Base-by-base conservation (phyloP, 2,797 vertebrate genomes). In the Tauraco hartlaubi region DNA sequence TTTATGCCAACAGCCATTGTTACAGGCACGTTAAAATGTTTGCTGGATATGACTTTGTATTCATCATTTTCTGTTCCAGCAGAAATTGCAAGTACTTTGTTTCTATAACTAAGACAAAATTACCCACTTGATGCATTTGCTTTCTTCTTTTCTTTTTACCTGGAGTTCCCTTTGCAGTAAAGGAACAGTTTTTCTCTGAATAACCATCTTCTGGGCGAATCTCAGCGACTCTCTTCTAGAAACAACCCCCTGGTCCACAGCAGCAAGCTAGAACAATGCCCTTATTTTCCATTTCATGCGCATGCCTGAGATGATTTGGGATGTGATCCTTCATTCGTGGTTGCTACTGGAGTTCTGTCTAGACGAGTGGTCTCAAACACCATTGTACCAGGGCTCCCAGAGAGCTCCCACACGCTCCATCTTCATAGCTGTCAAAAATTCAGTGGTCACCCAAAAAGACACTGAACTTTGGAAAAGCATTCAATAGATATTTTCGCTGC, bases 41-140 rank as follows among this genome's bases (percentile, higher is more conserved):
- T 79, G 59, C 52, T 71, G 33, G 55, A 61, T 73, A 54, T 20
- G 21, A 69, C 23, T 90, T 61, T 61, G 39, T 63, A 88, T 23
- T 63, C 59, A 75, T 33, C 35, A 28, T 56, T 78, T 88, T 88
- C 79, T 84, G 23, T 92, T 82, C 83, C 80, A 90, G 77, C 41
- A 91, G 37, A 93, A 94, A 82, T n/a, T 69, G 37, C 54, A 76
- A 86, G 54, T 4, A 4, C 61, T 92, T 84, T 84, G 37, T 67
- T 92, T 88, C 83, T 58, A 7, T 22, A 94, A 92, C 55, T 39
- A 71, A 95, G 41, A 86, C 15, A 84, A 84, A 90, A 94, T 59
- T 59, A 91, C 46, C 33, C 8, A 49, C 37, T 58, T 67, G 67
- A 84, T 31, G 63, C n/a, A 73, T 88, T 90, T 76, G 37, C 17